Evolutionary conservation across 2,113 vertebrate species (phyloP).

Genomic region (Myxocyprinus asiaticus): DNA sequence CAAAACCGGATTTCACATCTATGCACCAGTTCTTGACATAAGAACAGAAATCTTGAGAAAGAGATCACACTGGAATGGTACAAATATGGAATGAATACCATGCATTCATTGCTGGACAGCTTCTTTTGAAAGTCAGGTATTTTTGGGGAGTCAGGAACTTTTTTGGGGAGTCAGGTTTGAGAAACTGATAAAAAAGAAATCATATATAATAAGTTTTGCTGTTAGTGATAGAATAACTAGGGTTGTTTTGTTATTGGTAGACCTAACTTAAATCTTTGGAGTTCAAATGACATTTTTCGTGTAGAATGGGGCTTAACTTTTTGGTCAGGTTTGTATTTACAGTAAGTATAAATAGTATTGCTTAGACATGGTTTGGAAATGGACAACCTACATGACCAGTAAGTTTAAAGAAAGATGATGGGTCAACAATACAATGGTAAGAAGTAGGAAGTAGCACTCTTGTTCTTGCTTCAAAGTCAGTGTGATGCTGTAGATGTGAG

Average conservation of each 20-base stretch:
- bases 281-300: background rate
- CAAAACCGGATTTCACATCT: background rate
- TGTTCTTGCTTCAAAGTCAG: background rate
- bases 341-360: background rate
- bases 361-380: background rate
- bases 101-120: conserved; percentile 51
- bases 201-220: background rate
- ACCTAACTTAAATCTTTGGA: background rate
- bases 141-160: background rate
- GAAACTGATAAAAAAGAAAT: background rate
- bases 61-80: conserved; percentile 51
- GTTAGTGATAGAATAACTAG: background rate
- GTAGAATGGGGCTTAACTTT: background rate
- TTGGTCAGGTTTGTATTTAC: conserved; percentile 1
- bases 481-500: conserved; percentile 24
- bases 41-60: conserved; percentile 66
- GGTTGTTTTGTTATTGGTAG: background rate
- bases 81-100: conserved; percentile 59
- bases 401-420: conserved; percentile 3
- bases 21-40: conserved; percentile 40
- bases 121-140: conserved; percentile 1
- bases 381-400: background rate
- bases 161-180: background rate
- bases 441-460: background rate
- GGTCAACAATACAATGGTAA: conserved; percentile 19